Evolutionary conservation across 2,113 vertebrate genomes (phyloP).

Genomic region (Saccopteryx leptura): DNA sequence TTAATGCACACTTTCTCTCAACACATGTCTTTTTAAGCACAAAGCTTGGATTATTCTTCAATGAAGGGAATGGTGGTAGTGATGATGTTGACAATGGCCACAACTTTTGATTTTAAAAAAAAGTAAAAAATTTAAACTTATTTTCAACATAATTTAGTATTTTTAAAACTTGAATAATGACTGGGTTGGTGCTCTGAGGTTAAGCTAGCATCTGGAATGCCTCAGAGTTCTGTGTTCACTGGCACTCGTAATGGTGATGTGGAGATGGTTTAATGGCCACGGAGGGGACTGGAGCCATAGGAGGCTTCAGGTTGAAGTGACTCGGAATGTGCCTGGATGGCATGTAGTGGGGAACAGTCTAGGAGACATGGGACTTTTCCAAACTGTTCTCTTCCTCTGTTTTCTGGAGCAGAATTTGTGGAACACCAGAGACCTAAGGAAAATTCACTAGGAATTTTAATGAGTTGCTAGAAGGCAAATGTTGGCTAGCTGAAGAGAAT

Average conservation of each 20-base stretch:
- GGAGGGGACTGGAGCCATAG: neutral
- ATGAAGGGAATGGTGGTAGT: neutral
- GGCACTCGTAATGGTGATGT: neutral
- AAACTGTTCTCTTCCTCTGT: neutral
- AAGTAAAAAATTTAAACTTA: neutral
- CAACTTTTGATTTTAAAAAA: neutral
- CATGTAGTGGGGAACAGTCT: neutral
- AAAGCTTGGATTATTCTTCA: neutral
- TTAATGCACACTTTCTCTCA: neutral
- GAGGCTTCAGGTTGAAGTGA: neutral
- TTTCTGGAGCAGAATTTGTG: neutral
- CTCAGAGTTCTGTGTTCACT: neutral
- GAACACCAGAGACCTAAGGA: accelerated
- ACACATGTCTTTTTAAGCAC: neutral
- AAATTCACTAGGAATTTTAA: neutral
- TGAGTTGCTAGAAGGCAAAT: neutral
- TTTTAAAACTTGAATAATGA: neutral
- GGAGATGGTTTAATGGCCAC: neutral
- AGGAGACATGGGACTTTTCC: neutral
- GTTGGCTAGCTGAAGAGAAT: neutral
- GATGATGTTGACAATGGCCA: neutral
- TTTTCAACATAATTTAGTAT: neutral
- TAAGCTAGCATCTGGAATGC: neutral
- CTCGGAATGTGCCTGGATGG: neutral
- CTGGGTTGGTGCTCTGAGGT: neutral